Evolutionary conservation across 2,113 vertebrate species (phyloP).

Genomic region (Upupa epops): DNA sequence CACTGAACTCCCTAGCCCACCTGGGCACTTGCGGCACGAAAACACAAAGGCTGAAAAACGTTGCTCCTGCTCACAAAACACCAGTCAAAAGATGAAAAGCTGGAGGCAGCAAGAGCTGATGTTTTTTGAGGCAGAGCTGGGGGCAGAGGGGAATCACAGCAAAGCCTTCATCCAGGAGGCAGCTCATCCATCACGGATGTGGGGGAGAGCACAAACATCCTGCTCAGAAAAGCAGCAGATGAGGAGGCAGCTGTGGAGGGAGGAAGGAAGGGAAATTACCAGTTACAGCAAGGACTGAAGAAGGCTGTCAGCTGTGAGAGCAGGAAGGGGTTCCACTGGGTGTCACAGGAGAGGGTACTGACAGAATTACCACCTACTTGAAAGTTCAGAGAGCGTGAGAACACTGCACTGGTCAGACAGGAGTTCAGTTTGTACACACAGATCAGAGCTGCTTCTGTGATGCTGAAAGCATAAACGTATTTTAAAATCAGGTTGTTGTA

Average conservation of each 20-base stretch:
- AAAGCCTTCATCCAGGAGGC: neutral
- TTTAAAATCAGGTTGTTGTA: neutral
- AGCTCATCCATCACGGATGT: neutral
- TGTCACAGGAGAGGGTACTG: constrained; percentile 6
- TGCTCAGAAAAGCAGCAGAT: neutral
- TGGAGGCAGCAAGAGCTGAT: neutral
- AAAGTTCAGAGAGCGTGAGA: constrained; percentile 49
- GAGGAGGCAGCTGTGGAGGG: neutral
- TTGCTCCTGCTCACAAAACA: neutral
- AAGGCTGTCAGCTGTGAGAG: neutral
- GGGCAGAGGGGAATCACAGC: neutral
- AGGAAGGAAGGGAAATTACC: constrained; percentile 40
- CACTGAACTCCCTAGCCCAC: rapidly evolving
- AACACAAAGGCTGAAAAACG: rapidly evolving
- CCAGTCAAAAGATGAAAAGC: neutral
- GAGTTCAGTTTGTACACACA: neutral
- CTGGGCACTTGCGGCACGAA: rapidly evolving
- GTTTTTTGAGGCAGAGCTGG: neutral
- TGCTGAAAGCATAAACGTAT: neutral
- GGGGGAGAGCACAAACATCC: constrained; percentile 23
- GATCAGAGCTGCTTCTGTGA: neutral
- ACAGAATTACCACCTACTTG: constrained; percentile 1
- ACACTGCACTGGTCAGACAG: neutral
- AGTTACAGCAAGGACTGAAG: neutral
- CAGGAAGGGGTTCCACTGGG: neutral